Evolutionary conservation across 2,888 invertebrate genomes (phyloP), one percentile per base, ranked within the genome.

Genomic region (Lasioglossum zephyrum): DNA sequence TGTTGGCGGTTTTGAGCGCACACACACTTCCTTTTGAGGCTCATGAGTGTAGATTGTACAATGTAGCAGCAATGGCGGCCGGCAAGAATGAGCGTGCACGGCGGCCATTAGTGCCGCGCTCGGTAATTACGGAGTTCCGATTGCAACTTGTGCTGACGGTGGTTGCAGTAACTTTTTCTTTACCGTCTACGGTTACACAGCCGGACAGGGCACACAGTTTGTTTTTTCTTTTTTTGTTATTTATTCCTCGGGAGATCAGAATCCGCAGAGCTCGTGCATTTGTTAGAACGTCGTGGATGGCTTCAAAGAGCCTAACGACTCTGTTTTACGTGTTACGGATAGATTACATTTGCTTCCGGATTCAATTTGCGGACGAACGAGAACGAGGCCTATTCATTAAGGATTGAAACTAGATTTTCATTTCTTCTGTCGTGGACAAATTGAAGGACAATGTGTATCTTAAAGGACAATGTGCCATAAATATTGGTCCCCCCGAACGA

Each of bases 71-170:
- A 63, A 63, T 63, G 63, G 63, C 31, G 63, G 63, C 16, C 31
- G 18, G 31, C 18, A 31, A 63, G 63, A 31, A 63, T 63, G 63
- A 63, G 63, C 63, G 63, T 63, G 63, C 16, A 63, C 18, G 63
- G 31, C 63, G 63, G 63, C 63, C 63, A 31, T 76, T 63, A 36
- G 16, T 36, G 66, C 18, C 22, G 63, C 47, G 36, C 47, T 76
- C 11, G 47, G 63, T 66, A 76, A 76, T 66, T 76, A 76, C 26
- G 31, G 47, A 63, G 60, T 76, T 63, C 44, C 57, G 4, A 53
- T 39, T 53, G 18, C 31, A 76, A 63, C 31, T 63, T 44, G 22
- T 44, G 63, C 76, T 31, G 63, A 44, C 44, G 22, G 18, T 60
- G 63, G 63, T 31, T 63, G 6, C 63, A 6, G 63, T 18, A 63